Conservation (phyloP, 2,113 vertebrate genomes). For the Pluvianellus socialis region DNA sequence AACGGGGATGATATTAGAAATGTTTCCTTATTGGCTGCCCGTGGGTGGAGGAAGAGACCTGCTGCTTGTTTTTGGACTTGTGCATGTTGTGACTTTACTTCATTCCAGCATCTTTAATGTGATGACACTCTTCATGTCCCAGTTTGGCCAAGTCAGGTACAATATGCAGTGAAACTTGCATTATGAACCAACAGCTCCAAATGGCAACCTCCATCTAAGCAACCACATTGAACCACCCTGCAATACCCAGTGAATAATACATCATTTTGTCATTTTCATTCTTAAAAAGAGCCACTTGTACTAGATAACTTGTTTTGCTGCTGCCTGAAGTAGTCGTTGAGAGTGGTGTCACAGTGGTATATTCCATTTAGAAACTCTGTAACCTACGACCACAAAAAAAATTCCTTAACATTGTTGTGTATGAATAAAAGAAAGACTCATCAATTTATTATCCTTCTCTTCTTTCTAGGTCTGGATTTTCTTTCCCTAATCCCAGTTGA, state of each 20-base stretch:
- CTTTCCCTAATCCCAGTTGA: conserved; percentile 95
- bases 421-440: neutral
- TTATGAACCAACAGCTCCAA: conserved; percentile 59
- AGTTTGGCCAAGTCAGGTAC: conserved; percentile 64
- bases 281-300: conserved; percentile 41
- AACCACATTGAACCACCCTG: conserved; percentile 47
- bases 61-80: conserved; percentile 66
- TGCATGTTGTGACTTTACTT: conserved; percentile 69
- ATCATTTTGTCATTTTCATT: conserved; percentile 46
- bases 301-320: conserved; percentile 30
- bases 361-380: conserved; percentile 31
- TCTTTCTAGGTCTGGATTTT: conserved; percentile 89
- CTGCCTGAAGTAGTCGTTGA: conserved; percentile 52
- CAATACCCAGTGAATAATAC: conserved; percentile 44
- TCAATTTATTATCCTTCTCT: conserved; percentile 19
- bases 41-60: conserved; percentile 60
- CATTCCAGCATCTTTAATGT: conserved; percentile 65
- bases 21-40: conserved; percentile 65
- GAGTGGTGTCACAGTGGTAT: conserved; percentile 51
- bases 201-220: conserved; percentile 48
- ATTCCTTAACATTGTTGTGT: conserved; percentile 46
- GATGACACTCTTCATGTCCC: conserved; percentile 58
- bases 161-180: conserved; percentile 52
- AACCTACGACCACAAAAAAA: neutral
- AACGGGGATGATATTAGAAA: conserved; percentile 65